These are phyloP conservation scores for Acromyrmex echinatior DNA, from an alignment of 1,140 invertebrate species.

Conservation along the genomic window DNA sequence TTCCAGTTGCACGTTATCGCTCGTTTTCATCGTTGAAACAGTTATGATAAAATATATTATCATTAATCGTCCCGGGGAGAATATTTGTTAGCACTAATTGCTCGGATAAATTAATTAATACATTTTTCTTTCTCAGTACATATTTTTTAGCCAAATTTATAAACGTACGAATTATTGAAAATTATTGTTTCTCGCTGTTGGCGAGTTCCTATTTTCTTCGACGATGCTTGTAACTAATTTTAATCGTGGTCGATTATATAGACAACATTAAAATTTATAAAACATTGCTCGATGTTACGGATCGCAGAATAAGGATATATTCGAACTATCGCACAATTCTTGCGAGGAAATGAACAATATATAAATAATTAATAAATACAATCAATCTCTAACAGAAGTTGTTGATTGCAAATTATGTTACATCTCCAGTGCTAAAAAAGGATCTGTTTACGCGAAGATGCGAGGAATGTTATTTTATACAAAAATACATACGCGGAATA, in stretches of 20 bases:
- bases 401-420: neutral
- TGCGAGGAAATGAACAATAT: neutral
- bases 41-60: neutral
- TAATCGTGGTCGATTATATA: neutral
- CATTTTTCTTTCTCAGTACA: neutral
- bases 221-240: neutral
- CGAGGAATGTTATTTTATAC: neutral
- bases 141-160: neutral
- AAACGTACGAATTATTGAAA: neutral
- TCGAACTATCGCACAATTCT: neutral
- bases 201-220: neutral
- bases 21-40: constrained; percentile 11
- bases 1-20: neutral
- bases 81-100: constrained; percentile 15
- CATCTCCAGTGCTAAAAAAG: neutral
- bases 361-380: too few species aligned
- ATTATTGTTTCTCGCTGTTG: neutral
- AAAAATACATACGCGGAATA: constrained; percentile 10
- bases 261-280: neutral
- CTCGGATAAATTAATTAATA: neutral
- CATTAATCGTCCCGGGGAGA: neutral
- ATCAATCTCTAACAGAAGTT: neutral
- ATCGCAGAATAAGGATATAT: neutral
- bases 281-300: neutral
- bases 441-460: neutral